These are phyloP conservation scores for Mythimna albipuncta DNA, from an alignment of 2,888 invertebrate genomes.

Conservation along the genomic window DNA sequence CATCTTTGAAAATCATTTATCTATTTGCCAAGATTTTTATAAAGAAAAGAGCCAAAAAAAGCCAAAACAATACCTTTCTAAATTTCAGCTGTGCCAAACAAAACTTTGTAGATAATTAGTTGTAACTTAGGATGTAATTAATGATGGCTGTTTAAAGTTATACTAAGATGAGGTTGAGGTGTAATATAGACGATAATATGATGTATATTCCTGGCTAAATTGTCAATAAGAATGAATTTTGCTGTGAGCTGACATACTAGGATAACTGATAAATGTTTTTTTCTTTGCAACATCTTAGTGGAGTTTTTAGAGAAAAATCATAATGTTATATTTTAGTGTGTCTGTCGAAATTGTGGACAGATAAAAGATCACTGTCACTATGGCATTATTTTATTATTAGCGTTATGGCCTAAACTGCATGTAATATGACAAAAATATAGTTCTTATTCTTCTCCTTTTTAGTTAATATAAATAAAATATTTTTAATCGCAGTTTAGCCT, in stretches of 20 bases:
- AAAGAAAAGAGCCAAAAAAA: conserved; percentile 28
- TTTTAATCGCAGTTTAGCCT: neutral
- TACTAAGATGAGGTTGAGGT: conserved; percentile 46
- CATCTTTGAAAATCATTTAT: conserved; percentile 20
- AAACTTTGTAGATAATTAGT: conserved; percentile 61
- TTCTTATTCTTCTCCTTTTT: neutral
- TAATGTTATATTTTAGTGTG: neutral
- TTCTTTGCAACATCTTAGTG: neutral
- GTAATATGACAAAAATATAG: neutral
- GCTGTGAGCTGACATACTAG: conserved; percentile 27
- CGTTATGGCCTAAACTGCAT: neutral
- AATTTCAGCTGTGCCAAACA: conserved; percentile 66
- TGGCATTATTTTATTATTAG: neutral
- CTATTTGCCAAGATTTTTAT: conserved; percentile 19
- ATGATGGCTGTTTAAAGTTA: conserved; percentile 73
- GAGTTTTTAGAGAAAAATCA: neutral
- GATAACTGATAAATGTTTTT: neutral
- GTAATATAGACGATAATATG: conserved; percentile 36
- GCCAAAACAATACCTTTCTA: conserved; percentile 36
- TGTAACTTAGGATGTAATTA: conserved; percentile 63
- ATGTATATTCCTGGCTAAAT: conserved; percentile 55
- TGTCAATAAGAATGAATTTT: conserved; percentile 39
- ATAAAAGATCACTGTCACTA: neutral
- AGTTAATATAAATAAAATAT: neutral
- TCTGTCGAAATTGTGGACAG: neutral